phyloP scores from a whole-genome alignment of 2,113 vertebrate species.

The Petaurus breviceps region DNA sequence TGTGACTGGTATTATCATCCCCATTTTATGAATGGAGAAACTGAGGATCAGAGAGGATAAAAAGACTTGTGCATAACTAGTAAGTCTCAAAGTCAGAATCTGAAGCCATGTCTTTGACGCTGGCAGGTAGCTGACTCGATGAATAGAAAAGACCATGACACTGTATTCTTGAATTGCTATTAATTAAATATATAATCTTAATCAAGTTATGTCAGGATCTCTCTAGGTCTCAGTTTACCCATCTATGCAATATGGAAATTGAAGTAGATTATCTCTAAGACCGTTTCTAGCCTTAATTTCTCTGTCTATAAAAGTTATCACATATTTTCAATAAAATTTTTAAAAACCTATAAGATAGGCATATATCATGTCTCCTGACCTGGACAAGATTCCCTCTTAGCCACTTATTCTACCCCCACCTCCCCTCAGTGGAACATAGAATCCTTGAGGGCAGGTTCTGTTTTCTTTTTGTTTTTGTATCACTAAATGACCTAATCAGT shows the following conservation, averaged over 20 bases:
- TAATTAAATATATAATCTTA: background rate
- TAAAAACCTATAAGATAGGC: background rate
- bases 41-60: background rate
- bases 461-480: background rate
- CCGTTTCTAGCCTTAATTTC: background rate
- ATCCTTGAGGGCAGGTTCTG: background rate
- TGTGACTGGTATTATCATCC: background rate
- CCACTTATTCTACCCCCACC: background rate
- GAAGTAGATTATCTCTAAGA: background rate
- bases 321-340: background rate
- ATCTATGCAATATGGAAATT: background rate
- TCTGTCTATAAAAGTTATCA: background rate
- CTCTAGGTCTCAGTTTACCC: background rate
- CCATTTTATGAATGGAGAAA: background rate
- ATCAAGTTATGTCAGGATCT: background rate
- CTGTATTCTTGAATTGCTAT: background rate
- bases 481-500: background rate
- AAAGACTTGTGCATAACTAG: background rate
- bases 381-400: background rate
- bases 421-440: background rate
- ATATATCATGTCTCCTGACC: background rate
- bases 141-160: background rate
- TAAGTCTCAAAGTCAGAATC: background rate
- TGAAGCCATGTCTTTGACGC: background rate
- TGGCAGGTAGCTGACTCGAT: background rate